A percentile compares a stretch with the other conserved stretches of the same genome.
Evolutionary conservation across 1,140 invertebrate genomes (phyloP).

Genomic region (Bathynomus jamesi): DNA sequence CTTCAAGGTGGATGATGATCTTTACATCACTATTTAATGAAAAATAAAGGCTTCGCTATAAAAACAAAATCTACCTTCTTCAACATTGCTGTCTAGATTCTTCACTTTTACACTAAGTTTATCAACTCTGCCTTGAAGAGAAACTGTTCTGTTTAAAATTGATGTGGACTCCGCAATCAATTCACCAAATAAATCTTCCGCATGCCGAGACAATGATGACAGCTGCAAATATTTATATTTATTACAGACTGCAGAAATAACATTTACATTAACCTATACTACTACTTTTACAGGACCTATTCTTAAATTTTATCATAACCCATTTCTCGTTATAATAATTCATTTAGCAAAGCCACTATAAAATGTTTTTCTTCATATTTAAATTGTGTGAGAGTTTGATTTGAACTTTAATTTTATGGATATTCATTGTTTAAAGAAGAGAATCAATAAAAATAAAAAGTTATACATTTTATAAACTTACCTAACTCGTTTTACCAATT

Average conservation of each 20-base stretch:
- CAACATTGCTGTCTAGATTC: constrained; percentile 87
- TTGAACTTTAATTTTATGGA: not conserved
- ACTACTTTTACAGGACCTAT: too few species aligned
- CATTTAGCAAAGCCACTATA: too few species aligned
- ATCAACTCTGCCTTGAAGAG: constrained; percentile 85
- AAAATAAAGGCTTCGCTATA: too few species aligned
- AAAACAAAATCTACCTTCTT: too few species aligned
- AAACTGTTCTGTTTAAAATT: constrained; percentile 73
- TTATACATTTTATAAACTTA: not conserved
- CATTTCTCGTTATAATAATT: not conserved
- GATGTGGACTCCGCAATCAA: constrained; percentile 76
- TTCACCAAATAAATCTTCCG: constrained; percentile 94
- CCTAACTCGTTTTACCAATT: not conserved
- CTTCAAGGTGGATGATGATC: too few species aligned
- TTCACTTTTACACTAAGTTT: constrained; percentile 87
- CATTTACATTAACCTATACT: too few species aligned
- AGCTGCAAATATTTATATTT: constrained; percentile 52
- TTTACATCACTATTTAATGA: too few species aligned
- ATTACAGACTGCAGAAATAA: too few species aligned
- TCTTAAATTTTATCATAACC: not conserved
- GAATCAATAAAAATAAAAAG: not conserved
- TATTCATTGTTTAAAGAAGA: not conserved
- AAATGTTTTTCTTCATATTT: too few species aligned
- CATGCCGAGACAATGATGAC: constrained; percentile 87
- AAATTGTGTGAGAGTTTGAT: too few species aligned